These are phyloP conservation scores for Mesorhabditis sp. DNA, from an alignment of 2,888 invertebrate genomes.

Conservation along the genomic window DNA sequence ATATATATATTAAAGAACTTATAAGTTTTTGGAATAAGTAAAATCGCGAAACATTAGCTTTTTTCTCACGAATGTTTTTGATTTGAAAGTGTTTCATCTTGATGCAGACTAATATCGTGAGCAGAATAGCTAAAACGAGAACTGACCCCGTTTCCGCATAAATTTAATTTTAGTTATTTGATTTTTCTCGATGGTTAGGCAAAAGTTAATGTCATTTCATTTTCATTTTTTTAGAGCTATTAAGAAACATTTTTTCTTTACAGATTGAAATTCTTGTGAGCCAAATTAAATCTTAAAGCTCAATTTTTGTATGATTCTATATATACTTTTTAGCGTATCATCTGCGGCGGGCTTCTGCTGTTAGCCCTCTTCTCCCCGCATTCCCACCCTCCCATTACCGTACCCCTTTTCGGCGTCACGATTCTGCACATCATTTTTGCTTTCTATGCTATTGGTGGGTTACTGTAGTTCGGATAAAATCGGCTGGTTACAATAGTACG, in stretches of 20 bases:
- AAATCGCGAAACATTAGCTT: no score
- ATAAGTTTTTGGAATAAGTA: neutral
- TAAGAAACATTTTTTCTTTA: neutral
- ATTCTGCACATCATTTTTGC: neutral
- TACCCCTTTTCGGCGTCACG: neutral
- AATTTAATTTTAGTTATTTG: no score
- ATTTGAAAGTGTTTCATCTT: no score
- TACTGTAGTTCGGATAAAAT: neutral
- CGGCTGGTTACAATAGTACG: neutral
- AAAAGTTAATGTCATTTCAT: no score
- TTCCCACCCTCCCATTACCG: neutral
- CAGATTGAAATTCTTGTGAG: neutral
- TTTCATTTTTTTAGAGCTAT: no score
- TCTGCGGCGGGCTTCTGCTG: neutral
- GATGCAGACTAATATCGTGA: no score
- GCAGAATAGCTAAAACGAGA: no score
- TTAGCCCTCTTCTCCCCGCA: neutral
- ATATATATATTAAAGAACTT: neutral
- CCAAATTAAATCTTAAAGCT: neutral
- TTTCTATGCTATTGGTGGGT: conserved; percentile 2
- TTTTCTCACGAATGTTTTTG: no score
- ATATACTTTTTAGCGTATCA: neutral
- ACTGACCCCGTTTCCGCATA: no score
- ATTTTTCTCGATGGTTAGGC: no score
- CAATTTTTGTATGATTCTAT: neutral